These are phyloP conservation scores for Alectura lathami DNA, from an alignment of 2,113 vertebrate species.

Conservation along the genomic window DNA sequence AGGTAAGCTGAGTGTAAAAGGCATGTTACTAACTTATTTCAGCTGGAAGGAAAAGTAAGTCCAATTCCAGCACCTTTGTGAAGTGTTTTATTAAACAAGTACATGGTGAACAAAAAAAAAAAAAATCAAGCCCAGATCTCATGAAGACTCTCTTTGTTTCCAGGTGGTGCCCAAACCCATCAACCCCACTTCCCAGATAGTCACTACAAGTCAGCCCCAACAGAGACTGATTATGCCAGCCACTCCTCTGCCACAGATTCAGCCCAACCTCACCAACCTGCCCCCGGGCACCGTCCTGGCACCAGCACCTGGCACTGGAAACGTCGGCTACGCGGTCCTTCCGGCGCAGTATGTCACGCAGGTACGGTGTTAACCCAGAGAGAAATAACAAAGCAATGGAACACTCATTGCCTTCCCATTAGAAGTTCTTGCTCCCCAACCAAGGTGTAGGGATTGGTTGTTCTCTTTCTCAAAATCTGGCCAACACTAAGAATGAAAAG, in stretches of 20 bases:
- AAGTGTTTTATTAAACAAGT: neutral
- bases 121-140: no score
- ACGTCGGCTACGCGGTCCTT: slow-evolving; percentile 92
- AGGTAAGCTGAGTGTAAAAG: slow-evolving; percentile 77
- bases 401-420: neutral
- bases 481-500: neutral
- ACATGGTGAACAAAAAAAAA: neutral
- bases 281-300: slow-evolving; percentile 93
- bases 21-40: neutral
- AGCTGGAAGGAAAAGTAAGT: neutral
- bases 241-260: slow-evolving; percentile 93
- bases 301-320: slow-evolving; percentile 89
- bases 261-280: slow-evolving; percentile 95
- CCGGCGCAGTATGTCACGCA: slow-evolving; percentile 97
- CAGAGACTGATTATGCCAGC: slow-evolving; percentile 98
- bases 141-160: neutral
- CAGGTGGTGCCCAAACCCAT: slow-evolving; percentile 93
- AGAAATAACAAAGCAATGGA: neutral
- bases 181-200: slow-evolving; percentile 85
- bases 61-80: neutral
- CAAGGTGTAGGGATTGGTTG: neutral
- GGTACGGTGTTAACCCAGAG: slow-evolving; percentile 70
- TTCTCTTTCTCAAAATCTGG: neutral
- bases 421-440: neutral
- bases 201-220: slow-evolving; percentile 90